phyloP scores from a whole-genome alignment of 2,888 invertebrate species.

The Hanleya hanleyi region DNA sequence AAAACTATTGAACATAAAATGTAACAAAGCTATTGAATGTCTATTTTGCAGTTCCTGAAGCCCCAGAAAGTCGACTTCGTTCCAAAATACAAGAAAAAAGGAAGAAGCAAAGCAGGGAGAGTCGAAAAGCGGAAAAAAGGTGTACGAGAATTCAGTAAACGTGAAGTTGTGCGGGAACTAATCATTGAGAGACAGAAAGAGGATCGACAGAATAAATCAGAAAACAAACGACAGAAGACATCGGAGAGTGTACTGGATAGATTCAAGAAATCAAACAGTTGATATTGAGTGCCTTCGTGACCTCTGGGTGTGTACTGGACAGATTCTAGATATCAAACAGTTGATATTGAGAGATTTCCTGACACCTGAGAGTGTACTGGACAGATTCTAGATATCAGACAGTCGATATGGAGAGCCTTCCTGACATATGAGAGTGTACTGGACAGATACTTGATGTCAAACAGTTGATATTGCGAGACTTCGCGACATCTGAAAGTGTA shows the following conservation, averaged over 20 bases:
- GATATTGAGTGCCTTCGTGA: background rate
- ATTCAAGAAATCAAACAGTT: background rate
- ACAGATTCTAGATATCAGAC: too few species aligned
- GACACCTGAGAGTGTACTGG: too few species aligned
- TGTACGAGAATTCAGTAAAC: slow-evolving; percentile 42
- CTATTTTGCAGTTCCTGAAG: slow-evolving; percentile 80
- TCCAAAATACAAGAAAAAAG: slow-evolving; percentile 84
- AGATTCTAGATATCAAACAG: too few species aligned
- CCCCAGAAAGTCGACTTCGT: slow-evolving; percentile 85
- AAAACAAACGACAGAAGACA: background rate
- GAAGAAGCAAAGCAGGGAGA: slow-evolving; percentile 61
- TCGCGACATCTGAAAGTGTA: too few species aligned
- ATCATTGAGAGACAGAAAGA: background rate
- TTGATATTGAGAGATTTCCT: too few species aligned
- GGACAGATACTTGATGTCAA: too few species aligned
- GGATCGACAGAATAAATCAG: background rate
- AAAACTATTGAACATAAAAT: too few species aligned
- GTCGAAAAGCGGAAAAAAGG: slow-evolving; percentile 63
- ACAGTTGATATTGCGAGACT: too few species aligned
- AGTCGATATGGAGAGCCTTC: too few species aligned
- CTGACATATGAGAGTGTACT: too few species aligned
- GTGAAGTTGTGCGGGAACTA: background rate
- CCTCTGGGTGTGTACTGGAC: too few species aligned
- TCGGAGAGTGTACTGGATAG: background rate
- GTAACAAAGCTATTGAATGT: too few species aligned